These are phyloP conservation scores for Priocnemis perturbator DNA, from an alignment of 2,888 invertebrate genomes.

Conservation along the genomic window DNA sequence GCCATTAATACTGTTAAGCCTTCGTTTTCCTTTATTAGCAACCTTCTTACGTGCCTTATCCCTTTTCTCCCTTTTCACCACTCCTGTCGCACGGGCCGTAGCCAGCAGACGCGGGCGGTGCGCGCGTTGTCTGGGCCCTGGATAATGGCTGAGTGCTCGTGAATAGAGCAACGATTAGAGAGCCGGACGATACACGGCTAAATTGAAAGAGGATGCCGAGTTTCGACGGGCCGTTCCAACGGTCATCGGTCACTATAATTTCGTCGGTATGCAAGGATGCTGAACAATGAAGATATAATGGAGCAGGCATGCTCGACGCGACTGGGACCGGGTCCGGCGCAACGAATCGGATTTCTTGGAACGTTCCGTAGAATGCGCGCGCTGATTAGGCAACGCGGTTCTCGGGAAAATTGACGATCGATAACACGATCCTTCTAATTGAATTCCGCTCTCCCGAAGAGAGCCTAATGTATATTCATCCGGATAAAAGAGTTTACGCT, in stretches of 20 bases:
- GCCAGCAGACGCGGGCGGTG: background rate
- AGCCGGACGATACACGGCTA: slow-evolving; percentile 29
- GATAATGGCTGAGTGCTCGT: slow-evolving; percentile 27
- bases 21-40: slow-evolving; percentile 16
- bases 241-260: slow-evolving; percentile 32
- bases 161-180: slow-evolving; percentile 34
- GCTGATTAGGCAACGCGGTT: too few species aligned
- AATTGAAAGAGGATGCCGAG: slow-evolving; percentile 17
- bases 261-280: slow-evolving; percentile 29
- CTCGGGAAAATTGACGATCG: too few species aligned
- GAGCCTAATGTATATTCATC: too few species aligned
- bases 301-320: slow-evolving; percentile 53
- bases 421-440: too few species aligned
- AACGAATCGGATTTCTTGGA: background rate
- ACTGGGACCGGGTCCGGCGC: slow-evolving; percentile 32
- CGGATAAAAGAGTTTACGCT: too few species aligned
- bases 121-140: slow-evolving; percentile 9
- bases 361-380: too few species aligned
- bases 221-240: slow-evolving; percentile 37
- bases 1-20: slow-evolving; percentile 13
- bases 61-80: too few species aligned
- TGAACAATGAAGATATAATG: slow-evolving; percentile 52
- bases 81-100: too few species aligned
- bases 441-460: too few species aligned
- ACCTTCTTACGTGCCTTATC: slow-evolving; percentile 16